phyloP scores from a whole-genome alignment of 1,140 invertebrate genomes.

The Cheumatopsyche charites region DNA sequence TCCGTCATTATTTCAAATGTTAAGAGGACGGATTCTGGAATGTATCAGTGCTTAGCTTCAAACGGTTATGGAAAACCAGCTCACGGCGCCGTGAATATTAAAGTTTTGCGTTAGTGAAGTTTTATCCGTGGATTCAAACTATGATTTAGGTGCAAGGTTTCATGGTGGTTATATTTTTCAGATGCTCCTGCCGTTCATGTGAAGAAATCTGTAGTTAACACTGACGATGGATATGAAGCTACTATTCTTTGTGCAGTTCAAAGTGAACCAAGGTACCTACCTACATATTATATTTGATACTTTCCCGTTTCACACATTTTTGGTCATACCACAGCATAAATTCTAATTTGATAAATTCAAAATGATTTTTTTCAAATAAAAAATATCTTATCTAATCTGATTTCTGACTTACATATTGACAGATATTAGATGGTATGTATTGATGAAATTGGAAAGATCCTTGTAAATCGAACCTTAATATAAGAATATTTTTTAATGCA shows the following conservation, averaged over 20 bases:
- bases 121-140: not conserved
- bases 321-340: no score
- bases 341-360: no score
- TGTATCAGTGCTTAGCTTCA: conserved; percentile 55
- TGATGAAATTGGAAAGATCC: no score
- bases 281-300: not conserved
- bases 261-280: conserved; percentile 43
- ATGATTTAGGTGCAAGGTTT: not conserved
- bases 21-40: conserved; percentile 53
- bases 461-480: no score
- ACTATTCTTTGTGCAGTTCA: conserved; percentile 34
- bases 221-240: conserved; percentile 41
- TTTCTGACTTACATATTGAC: no score
- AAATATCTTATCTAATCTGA: no score
- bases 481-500: no score
- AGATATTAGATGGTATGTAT: no score
- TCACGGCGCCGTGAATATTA: conserved; percentile 50
- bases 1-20: conserved; percentile 52
- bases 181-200: conserved; percentile 44
- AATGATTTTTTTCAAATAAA: no score
- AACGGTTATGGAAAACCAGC: conserved; percentile 55
- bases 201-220: conserved; percentile 41
- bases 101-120: conserved; percentile 49
- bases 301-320: not conserved
- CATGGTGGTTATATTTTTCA: conserved; percentile 9